Evolutionary conservation across 2,888 invertebrate genomes (phyloP).

Genomic region (Aquatica leii): DNA sequence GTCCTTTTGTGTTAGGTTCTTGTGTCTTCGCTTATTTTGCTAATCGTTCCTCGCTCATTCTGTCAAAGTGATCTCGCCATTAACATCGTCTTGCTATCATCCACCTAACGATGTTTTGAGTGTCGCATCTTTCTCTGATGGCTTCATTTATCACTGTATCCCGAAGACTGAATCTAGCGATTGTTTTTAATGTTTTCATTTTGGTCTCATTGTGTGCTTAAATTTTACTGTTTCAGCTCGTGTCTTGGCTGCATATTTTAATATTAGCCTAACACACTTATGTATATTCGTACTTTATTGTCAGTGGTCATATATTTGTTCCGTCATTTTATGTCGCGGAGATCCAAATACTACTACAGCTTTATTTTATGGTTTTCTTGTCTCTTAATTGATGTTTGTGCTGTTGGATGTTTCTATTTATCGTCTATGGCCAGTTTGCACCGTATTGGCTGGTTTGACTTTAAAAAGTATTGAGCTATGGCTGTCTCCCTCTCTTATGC

Average conservation of each 20-base stretch:
- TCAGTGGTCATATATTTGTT: neutral
- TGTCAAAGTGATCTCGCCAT: neutral
- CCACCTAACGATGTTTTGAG: constrained; percentile 33
- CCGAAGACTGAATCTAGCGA: neutral
- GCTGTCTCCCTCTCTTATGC: too few species aligned
- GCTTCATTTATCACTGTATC: neutral
- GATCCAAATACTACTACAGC: neutral
- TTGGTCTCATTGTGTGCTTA: too few species aligned
- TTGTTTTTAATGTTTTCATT: neutral
- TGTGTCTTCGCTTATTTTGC: neutral
- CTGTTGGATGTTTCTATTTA: neutral
- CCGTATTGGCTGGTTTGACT: too few species aligned
- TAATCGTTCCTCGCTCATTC: neutral
- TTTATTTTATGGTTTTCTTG: neutral
- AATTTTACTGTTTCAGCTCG: neutral
- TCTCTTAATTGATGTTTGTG: neutral
- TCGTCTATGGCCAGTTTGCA: neutral
- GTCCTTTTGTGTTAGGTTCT: neutral
- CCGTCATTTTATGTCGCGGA: neutral
- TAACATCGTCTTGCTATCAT: constrained; percentile 29
- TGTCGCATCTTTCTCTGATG: too few species aligned
- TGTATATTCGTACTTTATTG: neutral
- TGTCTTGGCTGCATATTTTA: too few species aligned
- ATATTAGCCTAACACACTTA: too few species aligned
- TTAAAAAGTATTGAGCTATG: too few species aligned